Evolutionary conservation across 30 jellyfish, hydroid and myxozoan species (phyloP), one percentile per base, ranked within the genome.

Genomic region (Phacellophora camtschatica): DNA sequence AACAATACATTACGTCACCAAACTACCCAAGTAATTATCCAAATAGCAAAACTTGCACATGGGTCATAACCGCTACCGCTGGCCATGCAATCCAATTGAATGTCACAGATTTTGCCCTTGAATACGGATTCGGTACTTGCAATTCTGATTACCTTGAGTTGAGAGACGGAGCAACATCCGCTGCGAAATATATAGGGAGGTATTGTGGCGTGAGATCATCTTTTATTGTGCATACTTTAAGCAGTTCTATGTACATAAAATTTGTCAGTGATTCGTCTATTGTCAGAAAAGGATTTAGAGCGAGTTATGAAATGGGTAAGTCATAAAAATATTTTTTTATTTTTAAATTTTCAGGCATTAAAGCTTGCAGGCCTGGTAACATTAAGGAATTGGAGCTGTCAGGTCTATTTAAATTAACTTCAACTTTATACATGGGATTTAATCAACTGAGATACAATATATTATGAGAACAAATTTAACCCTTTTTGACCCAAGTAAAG

Each of bases 21-120:
- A 84, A 84, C 55, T 84, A 66, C 79, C 95, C 95, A 11, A 70
- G 66, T 16, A 71, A 71, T 30, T 84, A 84, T 59, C 84, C 89
- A 19, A 34, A 69, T 45, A 58, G 71, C 25, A 69, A 36, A 15
- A 32, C 78, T 2, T 84, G 95, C 79, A 71, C 70, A 28, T 84
- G 83, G 84, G 80, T 84, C 33, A 71, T 84, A 29, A 84, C 30
- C 49, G 88, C 95, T 2, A 61, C 82, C 0, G 51, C 41, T 39
- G 73, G 46, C 23, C 89, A 84, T 46, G 10, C 95, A 59, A 46
- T 84, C 70, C 18, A 28, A 29, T 11, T 72, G 79, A 71, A 84
- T 24, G 43, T 84, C 64, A 73, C 84, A 6, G 84, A 71, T 35
- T 84, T 84, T 22, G 64, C 33, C 31, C 83, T 84, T 63, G 84